A percentile compares a stretch with the other conserved stretches of the same genome.
phyloP scores from a whole-genome alignment of 2,797 vertebrate species.

The Sebastolobus alascanus region DNA sequence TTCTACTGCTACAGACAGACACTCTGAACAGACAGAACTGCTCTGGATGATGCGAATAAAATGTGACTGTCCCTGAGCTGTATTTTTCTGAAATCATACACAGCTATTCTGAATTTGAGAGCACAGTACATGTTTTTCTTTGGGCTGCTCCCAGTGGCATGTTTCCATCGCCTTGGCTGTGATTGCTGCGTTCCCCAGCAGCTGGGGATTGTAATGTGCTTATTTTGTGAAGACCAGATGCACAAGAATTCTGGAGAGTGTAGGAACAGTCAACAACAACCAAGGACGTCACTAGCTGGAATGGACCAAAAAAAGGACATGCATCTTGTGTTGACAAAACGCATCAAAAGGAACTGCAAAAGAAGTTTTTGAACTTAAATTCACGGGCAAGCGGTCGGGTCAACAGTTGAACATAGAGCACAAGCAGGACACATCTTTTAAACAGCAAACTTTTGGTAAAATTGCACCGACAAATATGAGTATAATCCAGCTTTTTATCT shows the following conservation, averaged over 20 bases:
- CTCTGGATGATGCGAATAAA: conserved; percentile 61
- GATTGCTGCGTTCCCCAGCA: conserved; percentile 44
- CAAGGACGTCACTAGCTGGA: conserved; percentile 32
- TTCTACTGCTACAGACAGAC: conserved; percentile 22
- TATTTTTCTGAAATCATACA: conserved; percentile 62
- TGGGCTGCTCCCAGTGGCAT: conserved; percentile 36
- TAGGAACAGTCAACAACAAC: conserved; percentile 36
- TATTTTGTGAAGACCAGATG: conserved; percentile 51
- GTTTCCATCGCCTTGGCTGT: conserved; percentile 46
- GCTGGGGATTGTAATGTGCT: conserved; percentile 49
- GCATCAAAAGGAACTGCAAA: conserved; percentile 13
- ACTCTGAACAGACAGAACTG: conserved; percentile 44
- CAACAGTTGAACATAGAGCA: conserved; percentile 10
- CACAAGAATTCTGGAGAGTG: conserved; percentile 22
- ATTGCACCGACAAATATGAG: conserved; percentile 6
- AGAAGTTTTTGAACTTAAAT: conserved; percentile 38
- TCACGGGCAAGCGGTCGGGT: conserved; percentile 6
- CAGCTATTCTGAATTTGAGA: conserved; percentile 47
- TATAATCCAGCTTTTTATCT: conserved; percentile 23
- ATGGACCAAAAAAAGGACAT: conserved; percentile 29
- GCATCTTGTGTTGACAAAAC: conserved; percentile 26
- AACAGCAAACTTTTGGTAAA: background rate
- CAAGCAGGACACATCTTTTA: background rate
- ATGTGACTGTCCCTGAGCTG: conserved; percentile 53
- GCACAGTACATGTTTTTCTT: conserved; percentile 35